Conservation (phyloP, 2,797 vertebrate species). For the Catostomus latipinnis region DNA sequence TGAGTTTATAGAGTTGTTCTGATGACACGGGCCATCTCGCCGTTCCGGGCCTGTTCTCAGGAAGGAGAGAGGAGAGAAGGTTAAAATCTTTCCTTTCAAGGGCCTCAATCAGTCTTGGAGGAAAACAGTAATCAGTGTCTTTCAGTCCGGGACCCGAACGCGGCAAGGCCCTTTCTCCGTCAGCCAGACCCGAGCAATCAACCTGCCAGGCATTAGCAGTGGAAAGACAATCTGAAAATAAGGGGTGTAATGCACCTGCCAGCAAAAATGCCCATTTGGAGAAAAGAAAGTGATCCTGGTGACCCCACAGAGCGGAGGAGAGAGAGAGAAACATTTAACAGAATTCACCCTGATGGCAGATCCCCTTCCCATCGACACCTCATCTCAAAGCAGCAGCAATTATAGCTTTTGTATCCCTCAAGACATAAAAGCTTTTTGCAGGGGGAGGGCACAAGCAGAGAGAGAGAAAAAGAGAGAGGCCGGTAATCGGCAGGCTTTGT, state of each 20-base stretch:
- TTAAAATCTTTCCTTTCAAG: conserved; percentile 99
- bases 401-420: conserved; percentile 99
- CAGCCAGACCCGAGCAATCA: conserved; percentile 99
- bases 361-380: conserved; percentile 97
- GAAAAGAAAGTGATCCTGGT: conserved; percentile 99
- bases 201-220: conserved; percentile 99
- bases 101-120: conserved; percentile 99
- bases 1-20: conserved; percentile 99
- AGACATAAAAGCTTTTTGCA: conserved; percentile 94
- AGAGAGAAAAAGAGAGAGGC: conserved; percentile 61
- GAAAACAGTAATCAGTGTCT: conserved; percentile 99
- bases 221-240: conserved; percentile 99
- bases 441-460: conserved; percentile 49
- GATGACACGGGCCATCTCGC: conserved; percentile 98
- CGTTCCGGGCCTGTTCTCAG: conserved; percentile 91
- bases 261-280: conserved; percentile 99
- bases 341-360: conserved; percentile 97
- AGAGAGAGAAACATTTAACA: conserved; percentile 93
- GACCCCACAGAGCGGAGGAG: conserved; percentile 87
- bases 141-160: conserved; percentile 91
- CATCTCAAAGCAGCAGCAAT: conserved; percentile 99
- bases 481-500: conserved; percentile 89
- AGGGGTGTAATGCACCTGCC: conserved; percentile 99
- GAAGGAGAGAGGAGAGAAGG: conserved; percentile 86
- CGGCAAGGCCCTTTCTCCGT: conserved; percentile 87